phyloP scores from a whole-genome alignment of 2,113 vertebrate species.

The Oncorhynchus masou region DNA sequence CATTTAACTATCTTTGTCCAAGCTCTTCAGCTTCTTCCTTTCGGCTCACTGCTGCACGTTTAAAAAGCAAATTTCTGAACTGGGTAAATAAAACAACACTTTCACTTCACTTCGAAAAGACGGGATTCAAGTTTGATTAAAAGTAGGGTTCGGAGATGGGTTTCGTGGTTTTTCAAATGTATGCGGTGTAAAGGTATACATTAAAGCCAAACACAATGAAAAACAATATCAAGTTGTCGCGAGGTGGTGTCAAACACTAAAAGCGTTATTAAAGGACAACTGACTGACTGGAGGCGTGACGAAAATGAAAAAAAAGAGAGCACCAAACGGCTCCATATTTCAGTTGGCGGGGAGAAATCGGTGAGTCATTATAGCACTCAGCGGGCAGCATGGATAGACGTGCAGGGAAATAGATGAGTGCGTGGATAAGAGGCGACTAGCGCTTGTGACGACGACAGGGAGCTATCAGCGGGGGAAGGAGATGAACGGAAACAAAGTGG shows the following conservation, averaged over 20 bases:
- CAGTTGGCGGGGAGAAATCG: constrained; percentile 20
- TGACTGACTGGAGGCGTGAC: background rate
- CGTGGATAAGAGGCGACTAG: constrained; percentile 35
- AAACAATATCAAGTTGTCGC: background rate
- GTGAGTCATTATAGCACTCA: constrained; percentile 53
- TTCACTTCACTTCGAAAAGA: no score
- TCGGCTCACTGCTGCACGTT: no score
- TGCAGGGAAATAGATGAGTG: constrained; percentile 28
- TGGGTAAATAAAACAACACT: background rate
- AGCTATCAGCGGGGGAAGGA: constrained; percentile 27
- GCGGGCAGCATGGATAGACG: constrained; percentile 1
- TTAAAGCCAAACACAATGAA: background rate
- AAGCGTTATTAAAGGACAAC: background rate
- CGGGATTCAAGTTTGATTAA: background rate
- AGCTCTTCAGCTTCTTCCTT: no score
- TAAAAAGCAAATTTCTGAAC: background rate
- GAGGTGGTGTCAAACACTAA: no score
- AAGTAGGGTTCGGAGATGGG: background rate
- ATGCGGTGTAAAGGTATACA: background rate
- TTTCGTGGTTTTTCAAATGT: background rate
- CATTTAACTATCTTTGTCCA: no score
- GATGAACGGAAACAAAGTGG: constrained; percentile 23
- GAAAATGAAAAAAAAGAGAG: background rate
- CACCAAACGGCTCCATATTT: background rate
- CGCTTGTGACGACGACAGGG: constrained; percentile 30